Conservation (phyloP, 2,888 invertebrate species). For the Troides oblongomaculatus region DNA sequence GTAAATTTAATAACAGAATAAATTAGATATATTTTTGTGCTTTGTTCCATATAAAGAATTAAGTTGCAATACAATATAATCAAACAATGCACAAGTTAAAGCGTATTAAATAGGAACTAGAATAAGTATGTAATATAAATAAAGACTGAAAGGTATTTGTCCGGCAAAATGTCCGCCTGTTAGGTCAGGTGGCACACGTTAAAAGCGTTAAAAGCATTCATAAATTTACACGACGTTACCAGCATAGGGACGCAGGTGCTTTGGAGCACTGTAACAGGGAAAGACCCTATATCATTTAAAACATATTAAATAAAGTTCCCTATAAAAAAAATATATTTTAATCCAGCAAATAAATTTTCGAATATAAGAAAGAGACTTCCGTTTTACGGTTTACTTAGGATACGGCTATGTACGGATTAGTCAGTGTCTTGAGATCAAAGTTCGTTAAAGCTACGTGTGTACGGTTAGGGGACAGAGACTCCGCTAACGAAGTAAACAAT, state of each 20-base stretch:
- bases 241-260: conserved; percentile 67
- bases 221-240: conserved; percentile 70
- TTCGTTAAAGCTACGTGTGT: conserved; percentile 52
- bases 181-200: conserved; percentile 77
- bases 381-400: neutral
- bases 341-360: neutral
- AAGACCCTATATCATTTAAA: conserved; percentile 54
- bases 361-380: neutral
- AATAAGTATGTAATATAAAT: conserved; percentile 65
- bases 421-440: conserved; percentile 49
- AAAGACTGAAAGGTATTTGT: conserved; percentile 63
- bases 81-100: neutral
- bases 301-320: conserved; percentile 16
- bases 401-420: neutral
- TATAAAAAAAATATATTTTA: conserved; percentile 32
- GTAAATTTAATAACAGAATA: conserved; percentile 2
- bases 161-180: conserved; percentile 64
- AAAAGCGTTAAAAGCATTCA: conserved; percentile 75
- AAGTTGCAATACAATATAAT: too few species aligned
- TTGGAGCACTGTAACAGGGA: conserved; percentile 49
- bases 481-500: conserved; percentile 77
- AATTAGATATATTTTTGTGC: neutral
- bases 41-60: neutral
- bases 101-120: conserved; percentile 28
- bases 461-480: conserved; percentile 55